These are phyloP conservation scores for Pogonophryne albipinna DNA, from an alignment of 2,797 vertebrate genomes.

Conservation along the genomic window DNA sequence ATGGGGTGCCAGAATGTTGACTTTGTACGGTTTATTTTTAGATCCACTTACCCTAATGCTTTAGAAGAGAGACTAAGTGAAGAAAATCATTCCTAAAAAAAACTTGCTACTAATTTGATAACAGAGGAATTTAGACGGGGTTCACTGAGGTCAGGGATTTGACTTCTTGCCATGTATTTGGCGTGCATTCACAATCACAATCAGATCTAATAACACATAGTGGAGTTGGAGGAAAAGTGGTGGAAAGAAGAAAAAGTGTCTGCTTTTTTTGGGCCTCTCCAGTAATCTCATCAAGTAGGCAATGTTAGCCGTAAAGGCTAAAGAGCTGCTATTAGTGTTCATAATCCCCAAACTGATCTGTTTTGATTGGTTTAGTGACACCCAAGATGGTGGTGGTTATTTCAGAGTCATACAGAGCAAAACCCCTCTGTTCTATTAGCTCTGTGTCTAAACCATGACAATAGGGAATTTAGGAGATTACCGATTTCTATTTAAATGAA, in stretches of 20 bases:
- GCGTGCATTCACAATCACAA: not conserved
- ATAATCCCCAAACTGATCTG: not conserved
- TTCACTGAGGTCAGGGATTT: not conserved
- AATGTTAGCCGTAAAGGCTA: not conserved
- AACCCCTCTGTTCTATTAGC: not conserved
- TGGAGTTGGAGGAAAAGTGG: not conserved
- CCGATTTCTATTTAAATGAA: not conserved
- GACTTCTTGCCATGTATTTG: not conserved
- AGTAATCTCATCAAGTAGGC: not conserved
- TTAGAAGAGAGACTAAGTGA: conserved; percentile 11
- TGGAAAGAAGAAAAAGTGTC: not conserved
- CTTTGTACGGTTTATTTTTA: conserved; percentile 65
- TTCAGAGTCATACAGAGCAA: not conserved
- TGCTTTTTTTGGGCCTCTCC: not conserved
- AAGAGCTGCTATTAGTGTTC: not conserved
- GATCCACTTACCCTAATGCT: conserved; percentile 43
- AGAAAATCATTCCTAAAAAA: conserved; percentile 25
- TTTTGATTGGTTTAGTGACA: not conserved
- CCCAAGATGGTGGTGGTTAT: not conserved
- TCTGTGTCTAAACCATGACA: no score
- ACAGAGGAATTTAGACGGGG: not conserved
- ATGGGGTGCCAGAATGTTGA: conserved; percentile 65
- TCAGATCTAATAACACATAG: not conserved
- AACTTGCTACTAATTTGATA: not conserved
- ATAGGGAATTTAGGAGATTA: no score